phyloP scores from a whole-genome alignment of 1,140 invertebrate species.

The Bombyx mori region DNA sequence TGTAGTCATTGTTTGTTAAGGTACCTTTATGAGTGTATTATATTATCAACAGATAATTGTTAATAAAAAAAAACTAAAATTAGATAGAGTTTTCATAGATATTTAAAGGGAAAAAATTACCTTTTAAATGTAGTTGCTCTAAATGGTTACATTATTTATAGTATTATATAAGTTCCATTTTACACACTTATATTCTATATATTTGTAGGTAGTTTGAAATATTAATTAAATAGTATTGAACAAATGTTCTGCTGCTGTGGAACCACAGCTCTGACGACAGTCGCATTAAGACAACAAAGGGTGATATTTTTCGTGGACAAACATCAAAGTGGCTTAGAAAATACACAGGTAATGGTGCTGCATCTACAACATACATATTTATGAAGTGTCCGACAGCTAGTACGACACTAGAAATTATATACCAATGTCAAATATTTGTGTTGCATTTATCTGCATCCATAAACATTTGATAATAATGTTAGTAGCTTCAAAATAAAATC shows the following conservation, averaged over 20 bases:
- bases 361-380: constrained; percentile 58
- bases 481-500: background rate
- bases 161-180: too few relatives aligned
- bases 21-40: constrained; percentile 26
- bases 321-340: constrained; percentile 41
- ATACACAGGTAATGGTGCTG: constrained; percentile 44
- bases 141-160: too few relatives aligned
- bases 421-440: constrained; percentile 47
- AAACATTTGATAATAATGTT: too few relatives aligned
- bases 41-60: constrained; percentile 10
- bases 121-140: too few relatives aligned
- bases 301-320: constrained; percentile 59
- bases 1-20: constrained; percentile 53
- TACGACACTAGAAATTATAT: constrained; percentile 36
- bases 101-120: too few relatives aligned
- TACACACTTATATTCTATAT: too few relatives aligned
- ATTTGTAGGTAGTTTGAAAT: too few relatives aligned
- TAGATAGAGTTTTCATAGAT: too few relatives aligned
- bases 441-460: constrained; percentile 13
- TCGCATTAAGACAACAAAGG: constrained; percentile 45
- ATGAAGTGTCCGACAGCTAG: constrained; percentile 54
- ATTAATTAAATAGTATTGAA: too few relatives aligned
- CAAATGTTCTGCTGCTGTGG: too few relatives aligned
- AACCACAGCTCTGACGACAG: constrained; percentile 21
- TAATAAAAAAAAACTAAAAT: too few relatives aligned